A percentile compares a stretch with the other conserved stretches of the same genome.
These are phyloP conservation scores for Leptogaster cylindrica DNA, from an alignment of 2,888 invertebrate genomes.

Conservation along the genomic window DNA sequence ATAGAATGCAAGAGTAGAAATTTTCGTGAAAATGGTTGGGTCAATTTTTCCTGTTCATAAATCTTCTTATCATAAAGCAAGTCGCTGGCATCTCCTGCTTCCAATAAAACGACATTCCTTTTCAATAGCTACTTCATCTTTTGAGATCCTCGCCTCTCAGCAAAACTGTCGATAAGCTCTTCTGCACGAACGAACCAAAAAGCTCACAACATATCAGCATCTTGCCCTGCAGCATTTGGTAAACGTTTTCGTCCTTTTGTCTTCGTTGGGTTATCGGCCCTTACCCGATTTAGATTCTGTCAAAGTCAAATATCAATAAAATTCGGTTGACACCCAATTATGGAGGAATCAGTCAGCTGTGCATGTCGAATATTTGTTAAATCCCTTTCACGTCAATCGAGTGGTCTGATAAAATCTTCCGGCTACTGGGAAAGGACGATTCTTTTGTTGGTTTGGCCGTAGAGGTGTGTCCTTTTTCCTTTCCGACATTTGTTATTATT, in stretches of 20 bases:
- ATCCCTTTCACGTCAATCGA: slow-evolving; percentile 39
- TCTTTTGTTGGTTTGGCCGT: neutral
- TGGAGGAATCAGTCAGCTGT: slow-evolving; percentile 42
- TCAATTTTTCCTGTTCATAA: slow-evolving; percentile 35
- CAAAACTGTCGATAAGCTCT: slow-evolving; percentile 31
- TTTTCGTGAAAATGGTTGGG: neutral
- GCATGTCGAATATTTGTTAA: slow-evolving; percentile 43
- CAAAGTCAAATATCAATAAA: slow-evolving; percentile 43
- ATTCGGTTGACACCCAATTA: slow-evolving; percentile 43
- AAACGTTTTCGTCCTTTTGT: slow-evolving; percentile 32
- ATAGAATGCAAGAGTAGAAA: too few species aligned
- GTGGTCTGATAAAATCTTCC: slow-evolving; percentile 33
- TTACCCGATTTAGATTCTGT: slow-evolving; percentile 42
- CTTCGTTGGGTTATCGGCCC: slow-evolving; percentile 30
- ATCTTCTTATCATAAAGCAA: slow-evolving; percentile 29
- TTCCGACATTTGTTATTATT: too few species aligned
- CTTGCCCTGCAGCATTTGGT: slow-evolving; percentile 33
- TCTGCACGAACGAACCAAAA: slow-evolving; percentile 35
- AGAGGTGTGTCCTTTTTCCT: too few species aligned
- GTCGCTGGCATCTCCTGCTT: slow-evolving; percentile 14
- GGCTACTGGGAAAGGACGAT: slow-evolving; percentile 14
- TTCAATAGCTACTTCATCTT: slow-evolving; percentile 39
- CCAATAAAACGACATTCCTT: slow-evolving; percentile 19
- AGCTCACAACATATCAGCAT: slow-evolving; percentile 33
- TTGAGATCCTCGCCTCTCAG: slow-evolving; percentile 28